Conservation (phyloP, 2,888 invertebrate species). For the Patella depressa region DNA sequence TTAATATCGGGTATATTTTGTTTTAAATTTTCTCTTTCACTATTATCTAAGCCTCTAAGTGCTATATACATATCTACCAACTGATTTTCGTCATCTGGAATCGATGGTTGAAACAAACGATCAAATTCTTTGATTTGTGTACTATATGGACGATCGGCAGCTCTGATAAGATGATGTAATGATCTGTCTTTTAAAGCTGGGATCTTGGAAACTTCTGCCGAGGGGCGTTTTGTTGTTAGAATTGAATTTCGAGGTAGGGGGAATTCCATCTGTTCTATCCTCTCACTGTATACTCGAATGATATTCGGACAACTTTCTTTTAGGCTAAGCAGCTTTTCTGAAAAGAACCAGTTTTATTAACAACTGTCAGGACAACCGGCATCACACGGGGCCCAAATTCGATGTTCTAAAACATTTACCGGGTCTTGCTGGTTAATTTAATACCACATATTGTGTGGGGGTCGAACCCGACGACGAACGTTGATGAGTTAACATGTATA, state of each 20-base stretch:
- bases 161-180: slow-evolving; percentile 49
- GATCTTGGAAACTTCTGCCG: not conserved
- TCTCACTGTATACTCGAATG: slow-evolving; percentile 60
- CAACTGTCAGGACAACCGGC: too few relatives aligned
- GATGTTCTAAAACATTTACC: too few relatives aligned
- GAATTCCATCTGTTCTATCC: slow-evolving; percentile 53
- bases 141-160: slow-evolving; percentile 26
- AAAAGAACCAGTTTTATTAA: slow-evolving; percentile 15
- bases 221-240: slow-evolving; percentile 28
- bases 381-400: too few relatives aligned
- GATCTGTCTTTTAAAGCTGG: slow-evolving; percentile 37
- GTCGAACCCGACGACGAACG: too few relatives aligned
- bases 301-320: slow-evolving; percentile 46
- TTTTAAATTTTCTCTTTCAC: slow-evolving; percentile 23
- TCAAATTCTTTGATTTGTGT: slow-evolving; percentile 45
- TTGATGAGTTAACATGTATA: too few relatives aligned
- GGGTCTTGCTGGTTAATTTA: too few relatives aligned
- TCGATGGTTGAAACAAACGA: slow-evolving; percentile 43
- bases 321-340: slow-evolving; percentile 48
- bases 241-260: slow-evolving; percentile 50
- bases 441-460: too few relatives aligned
- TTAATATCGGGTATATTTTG: slow-evolving; percentile 9
- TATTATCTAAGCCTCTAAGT: slow-evolving; percentile 36
- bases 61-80: slow-evolving; percentile 35
- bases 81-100: slow-evolving; percentile 29